phyloP scores from a whole-genome alignment of 2,113 vertebrate species.

The Ophthalmolycus amberensis region DNA sequence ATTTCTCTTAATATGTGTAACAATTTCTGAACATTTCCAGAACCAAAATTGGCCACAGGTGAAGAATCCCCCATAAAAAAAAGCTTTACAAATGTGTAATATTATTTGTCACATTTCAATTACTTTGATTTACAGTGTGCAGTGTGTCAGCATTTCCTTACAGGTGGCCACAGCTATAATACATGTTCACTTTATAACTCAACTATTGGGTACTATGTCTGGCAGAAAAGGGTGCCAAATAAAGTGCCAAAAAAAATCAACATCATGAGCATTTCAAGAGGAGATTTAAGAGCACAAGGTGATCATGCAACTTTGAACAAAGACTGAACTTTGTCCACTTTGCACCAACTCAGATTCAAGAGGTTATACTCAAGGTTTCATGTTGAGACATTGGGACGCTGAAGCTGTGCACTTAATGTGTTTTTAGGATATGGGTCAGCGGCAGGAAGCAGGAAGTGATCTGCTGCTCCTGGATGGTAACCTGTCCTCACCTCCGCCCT shows the following conservation, averaged over 20 bases:
- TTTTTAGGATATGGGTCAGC: conserved; percentile 34
- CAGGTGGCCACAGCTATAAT: neutral
- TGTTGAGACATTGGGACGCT: neutral
- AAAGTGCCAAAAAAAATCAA: neutral
- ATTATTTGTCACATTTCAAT: neutral
- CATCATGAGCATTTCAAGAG: neutral
- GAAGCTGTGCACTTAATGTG: neutral
- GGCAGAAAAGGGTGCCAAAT: neutral
- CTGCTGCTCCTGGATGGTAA: neutral
- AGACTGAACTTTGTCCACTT: neutral
- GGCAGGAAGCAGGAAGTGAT: conserved; percentile 35
- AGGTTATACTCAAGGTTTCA: neutral
- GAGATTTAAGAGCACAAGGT: neutral
- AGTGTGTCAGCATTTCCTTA: neutral
- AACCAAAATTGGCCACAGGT: neutral
- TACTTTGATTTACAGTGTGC: neutral
- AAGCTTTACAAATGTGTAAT: neutral
- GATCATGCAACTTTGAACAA: neutral
- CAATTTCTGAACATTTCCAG: neutral
- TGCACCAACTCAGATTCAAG: neutral
- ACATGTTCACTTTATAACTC: neutral
- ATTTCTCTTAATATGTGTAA: neutral
- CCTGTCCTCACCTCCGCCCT: neutral
- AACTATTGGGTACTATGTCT: neutral
- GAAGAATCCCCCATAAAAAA: neutral